Evolutionary conservation across 2,888 invertebrate species (phyloP), one percentile per base, ranked within the genome.

Genomic region (Xanthorhoe designata): DNA sequence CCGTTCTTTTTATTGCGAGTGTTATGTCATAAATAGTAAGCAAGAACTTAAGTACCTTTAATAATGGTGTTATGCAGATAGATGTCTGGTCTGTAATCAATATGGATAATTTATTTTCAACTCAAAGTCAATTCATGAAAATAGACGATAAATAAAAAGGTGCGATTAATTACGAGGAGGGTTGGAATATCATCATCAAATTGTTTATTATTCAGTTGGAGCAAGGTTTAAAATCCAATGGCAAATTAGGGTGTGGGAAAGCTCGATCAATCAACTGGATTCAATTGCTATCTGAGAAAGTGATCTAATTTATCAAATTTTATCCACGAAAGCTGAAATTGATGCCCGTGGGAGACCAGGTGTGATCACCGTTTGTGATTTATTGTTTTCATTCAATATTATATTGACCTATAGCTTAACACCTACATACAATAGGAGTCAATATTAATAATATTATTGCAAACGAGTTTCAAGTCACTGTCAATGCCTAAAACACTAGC

Each of bases 271-370:
- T 84, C 84, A 84, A 76, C 74, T 64, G 62, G 75, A 74, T 80
- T 78, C 76, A 78, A 83, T 80, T 76, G 80, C 70, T 75, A 76
- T 78, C 76, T 75, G 77, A 77, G 78, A 78, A 79, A 80, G 76
- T 80, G 79, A 79, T 79, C 72, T 77, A 81, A 84, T 85, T 84
- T 82, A 83, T 84, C 83, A 83, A 79, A 81, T 79, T 83, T 79
- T 80, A 79, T 81, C 74, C 73, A 55, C 63, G 60, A 69, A 70
- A 76, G 64, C 75, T 75, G 70, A 74, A 76, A 77, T 80, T 75
- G 73, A 76, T 78, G 64, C 61, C 64, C 58, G 42, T 9, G 75
- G 58, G 49, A 61, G 61, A 73, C 56, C 83, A 80, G 82, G 76
- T 83, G 80, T 65, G 67, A 61, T 75, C 75, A 70, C 66, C 50